Conservation (phyloP, 2,113 vertebrate species). For the Vidua chalybeata region DNA sequence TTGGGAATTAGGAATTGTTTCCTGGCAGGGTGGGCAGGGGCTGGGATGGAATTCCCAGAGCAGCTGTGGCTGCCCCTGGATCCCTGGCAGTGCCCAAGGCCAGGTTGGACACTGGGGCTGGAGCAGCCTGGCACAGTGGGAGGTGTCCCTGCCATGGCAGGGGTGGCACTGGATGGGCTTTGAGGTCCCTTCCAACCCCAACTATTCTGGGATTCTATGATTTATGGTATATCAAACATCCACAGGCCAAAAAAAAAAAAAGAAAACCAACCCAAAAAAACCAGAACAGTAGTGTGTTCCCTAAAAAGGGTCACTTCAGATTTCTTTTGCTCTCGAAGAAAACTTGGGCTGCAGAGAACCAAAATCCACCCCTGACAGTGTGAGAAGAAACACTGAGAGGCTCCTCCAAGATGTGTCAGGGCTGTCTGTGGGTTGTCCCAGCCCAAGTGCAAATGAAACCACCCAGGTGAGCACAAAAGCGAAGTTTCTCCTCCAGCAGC, state of each 20-base stretch:
- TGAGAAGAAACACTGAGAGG: not conserved
- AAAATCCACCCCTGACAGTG: not conserved
- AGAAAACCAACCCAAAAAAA: not conserved
- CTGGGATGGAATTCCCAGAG: not conserved
- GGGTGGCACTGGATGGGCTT: rapidly evolving
- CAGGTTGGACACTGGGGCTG: not conserved
- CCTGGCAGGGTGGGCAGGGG: not conserved
- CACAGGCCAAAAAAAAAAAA: not conserved
- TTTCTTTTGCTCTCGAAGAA: not conserved
- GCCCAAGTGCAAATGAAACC: not conserved
- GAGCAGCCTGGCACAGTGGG: not conserved
- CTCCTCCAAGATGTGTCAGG: not conserved
- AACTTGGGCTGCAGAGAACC: not conserved
- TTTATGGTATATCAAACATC: not conserved
- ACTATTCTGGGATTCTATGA: not conserved
- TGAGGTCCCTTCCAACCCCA: not conserved
- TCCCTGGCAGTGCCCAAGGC: not conserved
- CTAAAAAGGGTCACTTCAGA: not conserved
- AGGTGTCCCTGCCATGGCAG: not conserved
- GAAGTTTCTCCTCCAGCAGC: not conserved
- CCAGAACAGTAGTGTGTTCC: not conserved
- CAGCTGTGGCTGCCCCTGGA: not conserved
- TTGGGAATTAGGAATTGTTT: not conserved
- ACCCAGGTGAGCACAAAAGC: not conserved
- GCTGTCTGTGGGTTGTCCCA: not conserved